Conservation (phyloP, 2,113 vertebrate genomes). For the Cranoglanis bouderius region DNA sequence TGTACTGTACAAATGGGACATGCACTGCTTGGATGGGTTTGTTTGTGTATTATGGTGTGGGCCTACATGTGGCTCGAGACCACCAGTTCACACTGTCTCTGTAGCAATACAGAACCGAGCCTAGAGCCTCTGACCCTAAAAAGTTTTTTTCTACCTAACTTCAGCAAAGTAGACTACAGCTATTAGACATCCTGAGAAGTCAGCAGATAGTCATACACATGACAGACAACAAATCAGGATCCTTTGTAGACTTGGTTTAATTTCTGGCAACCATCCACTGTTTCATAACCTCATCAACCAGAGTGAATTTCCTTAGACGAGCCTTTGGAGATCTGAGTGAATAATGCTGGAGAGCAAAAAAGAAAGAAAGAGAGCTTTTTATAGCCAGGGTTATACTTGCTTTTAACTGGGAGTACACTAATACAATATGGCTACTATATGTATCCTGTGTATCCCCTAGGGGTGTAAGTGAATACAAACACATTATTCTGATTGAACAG, state of each 20-base stretch:
- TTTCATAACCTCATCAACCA: neutral
- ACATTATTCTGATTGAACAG: neutral
- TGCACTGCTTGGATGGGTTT: neutral
- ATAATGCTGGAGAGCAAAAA: neutral
- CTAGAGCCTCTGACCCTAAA: neutral
- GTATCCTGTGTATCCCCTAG: neutral
- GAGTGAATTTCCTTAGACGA: neutral
- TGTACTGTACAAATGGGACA: conserved; percentile 26
- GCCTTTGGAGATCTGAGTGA: neutral
- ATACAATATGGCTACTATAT: neutral
- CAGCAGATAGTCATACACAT: conserved; percentile 13
- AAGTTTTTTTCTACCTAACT: neutral
- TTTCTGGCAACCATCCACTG: neutral
- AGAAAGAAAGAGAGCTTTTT: neutral
- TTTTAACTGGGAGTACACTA: neutral
- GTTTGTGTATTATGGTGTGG: neutral
- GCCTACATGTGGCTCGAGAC: neutral
- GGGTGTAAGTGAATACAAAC: neutral
- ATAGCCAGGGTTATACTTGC: neutral
- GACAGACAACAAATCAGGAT: neutral
- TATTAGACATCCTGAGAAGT: neutral
- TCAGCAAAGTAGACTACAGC: neutral
- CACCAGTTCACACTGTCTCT: neutral
- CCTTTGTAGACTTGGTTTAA: neutral
- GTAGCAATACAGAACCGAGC: neutral